Evolutionary conservation across 2,888 invertebrate species (phyloP), one percentile per base, ranked within the genome.

Genomic region (Caenorhabditis becei): DNA sequence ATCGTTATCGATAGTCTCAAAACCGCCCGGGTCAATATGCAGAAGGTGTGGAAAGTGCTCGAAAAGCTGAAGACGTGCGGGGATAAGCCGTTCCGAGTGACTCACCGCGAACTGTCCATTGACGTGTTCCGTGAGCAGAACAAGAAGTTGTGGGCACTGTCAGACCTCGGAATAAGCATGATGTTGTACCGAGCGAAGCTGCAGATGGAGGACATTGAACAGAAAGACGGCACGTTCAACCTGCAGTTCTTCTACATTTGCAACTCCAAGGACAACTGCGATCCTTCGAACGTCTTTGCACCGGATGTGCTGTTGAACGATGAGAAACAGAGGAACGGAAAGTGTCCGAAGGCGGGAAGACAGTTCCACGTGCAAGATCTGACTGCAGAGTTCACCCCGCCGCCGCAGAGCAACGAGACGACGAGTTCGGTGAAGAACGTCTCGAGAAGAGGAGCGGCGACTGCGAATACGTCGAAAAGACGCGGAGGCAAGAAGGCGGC

Each of bases 131-230:
- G 32, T 11, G 62, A 74, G 24, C 67, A 69, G 26, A 72, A 82
- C 32, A 77, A 86, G 83, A 86, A 86, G 58, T 49, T 84, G n/a
- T 86, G 86, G 86, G 83, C 84, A 1, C 24, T 86, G 11, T 65
- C 72, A 23, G 84, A 86, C 62, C 67, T 85, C 8, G 83, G 67
- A 16, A 80, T 83, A 14, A n/a, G 51, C 10, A 82, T 85, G 85
- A 65, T 85, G 70, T 24, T 77, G 3, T 83, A 85, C 58, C 77
- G 85, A n/a, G 82, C 82, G 1, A 85, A 85, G 44, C 44, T 82
- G 7, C 54, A 70, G 37, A 54, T 77, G 56, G 41, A 80, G 26
- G 70, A 74, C 28, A 67, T 44, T 24, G 72, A 61, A 20, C 10
- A 18, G 1, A 49, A 53, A 44, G 72, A 69, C 1, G 23, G 32